Base-by-base conservation (phyloP, 2,797 vertebrate species). In the Gila robusta region DNA sequence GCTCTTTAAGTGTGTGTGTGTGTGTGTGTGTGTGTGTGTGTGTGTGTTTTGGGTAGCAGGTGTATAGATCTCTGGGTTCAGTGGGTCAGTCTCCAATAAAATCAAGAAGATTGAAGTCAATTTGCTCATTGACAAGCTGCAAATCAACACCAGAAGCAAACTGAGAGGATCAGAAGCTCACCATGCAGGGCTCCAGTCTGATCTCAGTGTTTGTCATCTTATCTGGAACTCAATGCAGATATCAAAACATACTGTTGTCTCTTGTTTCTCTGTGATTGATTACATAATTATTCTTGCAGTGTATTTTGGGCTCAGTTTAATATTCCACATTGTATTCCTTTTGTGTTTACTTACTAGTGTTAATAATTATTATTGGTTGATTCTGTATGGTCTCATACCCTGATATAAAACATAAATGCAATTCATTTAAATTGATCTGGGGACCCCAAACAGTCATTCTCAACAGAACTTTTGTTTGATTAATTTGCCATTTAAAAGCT, bases 61-160 rank as follows among this genome's bases (percentile, higher is more conserved):
- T 89, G 88, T 89, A 86, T 87, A 85, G 87, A 84, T 79, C 81
- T 86, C 72, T 83, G 85, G 83, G 88, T 88, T 92, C 69, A 86
- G 85, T 89, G 83, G 89, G 84, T 91, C 88, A 92, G 91, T 90
- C 62, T 92, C 92, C 93, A 94, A 95, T 95, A 96, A 97, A 97
- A 97, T 97, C 96, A 97, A 97, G 96, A 96, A 96, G 94, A 95
- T 95, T 95, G 94, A 96, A 97, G 96, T 97, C 96, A 95, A 97
- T 97, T 97, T 97, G 95, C 96, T 95, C 95, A 95, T 96, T 95
- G 94, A 96, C 94, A 95, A 91, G 92, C 94, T 92, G 93, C 96
- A 96, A 93, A 95, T 95, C 92, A 94, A 92, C 91, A 92, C 89
- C 87, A 89, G 91, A 88, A 89, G 91, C 91, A 39, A 89, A 83